Conservation (phyloP, 2,113 vertebrate genomes). For the Python bivittatus region DNA sequence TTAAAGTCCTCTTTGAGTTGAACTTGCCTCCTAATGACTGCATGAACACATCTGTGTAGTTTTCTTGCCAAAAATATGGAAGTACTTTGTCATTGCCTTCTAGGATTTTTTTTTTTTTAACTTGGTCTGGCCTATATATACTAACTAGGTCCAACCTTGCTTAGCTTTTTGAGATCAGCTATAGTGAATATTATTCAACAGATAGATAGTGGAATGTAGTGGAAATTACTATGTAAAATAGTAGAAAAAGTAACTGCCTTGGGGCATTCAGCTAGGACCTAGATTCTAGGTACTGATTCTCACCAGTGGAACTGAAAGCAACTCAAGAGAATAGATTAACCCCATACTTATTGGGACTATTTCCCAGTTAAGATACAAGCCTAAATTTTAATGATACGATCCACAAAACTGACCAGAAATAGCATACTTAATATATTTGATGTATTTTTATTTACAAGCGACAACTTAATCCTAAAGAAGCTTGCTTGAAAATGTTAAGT, state of each 20-base stretch:
- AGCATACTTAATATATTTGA: neutral
- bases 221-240: neutral
- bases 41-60: neutral
- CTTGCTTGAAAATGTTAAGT: neutral
- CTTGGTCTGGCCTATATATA: no score
- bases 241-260: neutral
- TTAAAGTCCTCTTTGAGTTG: neutral
- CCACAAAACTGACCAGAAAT: neutral
- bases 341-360: neutral
- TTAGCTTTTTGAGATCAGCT: neutral
- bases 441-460: neutral
- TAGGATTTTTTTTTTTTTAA: neutral
- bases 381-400: neutral
- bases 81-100: neutral
- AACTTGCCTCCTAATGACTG: neutral
- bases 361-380: neutral
- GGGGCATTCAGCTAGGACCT: neutral
- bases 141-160: no score
- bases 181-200: neutral
- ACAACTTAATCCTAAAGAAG: neutral
- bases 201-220: neutral
- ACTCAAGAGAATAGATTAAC: neutral
- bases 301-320: neutral
- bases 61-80: neutral
- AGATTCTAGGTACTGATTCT: neutral